Base-by-base conservation (phyloP, 2,113 vertebrate species). In the Stictonetta naevosa region DNA sequence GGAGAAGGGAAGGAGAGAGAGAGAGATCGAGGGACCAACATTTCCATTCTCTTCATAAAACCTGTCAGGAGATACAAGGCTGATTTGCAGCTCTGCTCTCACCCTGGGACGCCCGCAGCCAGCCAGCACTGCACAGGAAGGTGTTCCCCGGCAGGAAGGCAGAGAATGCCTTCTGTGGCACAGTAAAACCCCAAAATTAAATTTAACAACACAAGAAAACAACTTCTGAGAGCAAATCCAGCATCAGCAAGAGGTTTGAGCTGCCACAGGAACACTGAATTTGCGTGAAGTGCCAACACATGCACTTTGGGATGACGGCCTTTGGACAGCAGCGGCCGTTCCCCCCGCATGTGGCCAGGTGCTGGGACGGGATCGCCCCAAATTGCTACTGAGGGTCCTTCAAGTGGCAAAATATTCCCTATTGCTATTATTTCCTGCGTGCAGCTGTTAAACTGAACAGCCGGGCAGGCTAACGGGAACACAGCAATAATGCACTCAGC, bases 371-470 rank as follows among this genome's bases (percentile, higher is more conserved):
- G 40, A 1, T 7, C 2, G 68, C 38, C 92, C 85, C 83, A 68
- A 68, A 89, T 81, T 69, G 83, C 22, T 93, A 78, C 67, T 60
- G 90, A 78, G 74, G 78, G 8, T 58, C 63, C 23, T 66, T 94
- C 44, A 77, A 95, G 96, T 68, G 10, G 90, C 83, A 96, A 90
- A 96, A 94, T 81, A 93, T 88, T 85, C 87, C 92, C 93, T 52
- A 88, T 73, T 94, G 96, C 86, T 95, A 95, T 97, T 96, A 96
- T 96, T 96, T 91, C 97, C 93, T 91, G 93, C 31, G 8, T 13
- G 85, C 96, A 96, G 94, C 92, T 97, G 87, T 96, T 96, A 88
- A 93, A 90, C 58, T 48, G 80, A 95, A 13, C 84, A 93, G 95
- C 94, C 82, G 3, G 55, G 91, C 64, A 76, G 83, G 89, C 67